Evolutionary conservation across 2,113 vertebrate genomes (phyloP).

Genomic region (Alethe castanea): DNA sequence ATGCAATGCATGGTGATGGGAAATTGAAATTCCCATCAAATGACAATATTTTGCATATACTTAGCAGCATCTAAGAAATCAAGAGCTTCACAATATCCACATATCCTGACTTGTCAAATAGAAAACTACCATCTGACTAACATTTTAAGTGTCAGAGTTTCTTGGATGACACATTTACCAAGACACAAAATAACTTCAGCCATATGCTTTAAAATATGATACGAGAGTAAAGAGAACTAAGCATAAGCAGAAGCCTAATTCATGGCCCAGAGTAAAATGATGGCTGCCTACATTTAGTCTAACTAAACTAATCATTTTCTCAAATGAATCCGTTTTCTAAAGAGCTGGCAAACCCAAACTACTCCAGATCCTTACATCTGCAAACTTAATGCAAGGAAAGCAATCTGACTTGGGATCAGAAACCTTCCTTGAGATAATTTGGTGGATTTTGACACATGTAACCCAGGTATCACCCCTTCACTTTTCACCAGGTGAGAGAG

Average conservation of each 20-base stretch:
- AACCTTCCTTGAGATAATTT: not conserved
- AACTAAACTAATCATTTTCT: not conserved
- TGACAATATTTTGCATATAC: not conserved
- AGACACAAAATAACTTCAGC: not conserved
- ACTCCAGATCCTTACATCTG: not conserved
- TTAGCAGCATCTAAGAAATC: not conserved
- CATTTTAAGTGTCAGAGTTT: slow-evolving; percentile 24
- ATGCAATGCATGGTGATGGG: not conserved
- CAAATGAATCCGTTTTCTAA: not conserved
- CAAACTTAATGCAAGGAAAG: not conserved
- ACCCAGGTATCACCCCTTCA: not conserved
- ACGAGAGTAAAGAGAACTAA: not conserved
- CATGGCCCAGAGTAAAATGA: not conserved
- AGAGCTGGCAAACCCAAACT: not conserved
- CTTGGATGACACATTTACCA: slow-evolving; percentile 2
- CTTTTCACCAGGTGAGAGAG: not conserved
- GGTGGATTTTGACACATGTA: not conserved
- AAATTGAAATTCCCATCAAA: slow-evolving; percentile 12
- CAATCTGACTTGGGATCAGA: not conserved
- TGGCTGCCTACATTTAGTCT: not conserved
- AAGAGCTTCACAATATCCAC: not conserved
- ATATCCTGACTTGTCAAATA: not conserved
- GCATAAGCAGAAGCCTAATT: not conserved
- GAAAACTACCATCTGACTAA: slow-evolving; percentile 28
- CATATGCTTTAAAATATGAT: not conserved